Percentiles rank a stretch among this genome's conserved stretches.
These are phyloP conservation scores for Mustelus asterias DNA, from an alignment of 2,113 vertebrate species.

Conservation along the genomic window DNA sequence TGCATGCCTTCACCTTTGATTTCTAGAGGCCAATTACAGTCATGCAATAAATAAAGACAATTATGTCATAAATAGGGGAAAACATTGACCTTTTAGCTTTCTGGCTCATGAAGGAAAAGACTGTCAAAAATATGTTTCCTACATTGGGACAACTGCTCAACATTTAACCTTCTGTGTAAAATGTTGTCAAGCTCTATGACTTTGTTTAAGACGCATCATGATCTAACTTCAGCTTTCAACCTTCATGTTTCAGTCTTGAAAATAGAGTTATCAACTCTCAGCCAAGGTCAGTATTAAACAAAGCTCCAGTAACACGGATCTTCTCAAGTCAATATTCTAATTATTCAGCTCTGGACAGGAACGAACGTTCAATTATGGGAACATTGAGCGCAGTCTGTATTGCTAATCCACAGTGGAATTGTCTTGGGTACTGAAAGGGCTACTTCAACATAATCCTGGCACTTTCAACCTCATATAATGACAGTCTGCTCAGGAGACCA, in stretches of 20 bases:
- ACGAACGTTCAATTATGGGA: not conserved
- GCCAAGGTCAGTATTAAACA: not conserved
- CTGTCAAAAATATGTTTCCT: not conserved
- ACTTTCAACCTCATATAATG: not conserved
- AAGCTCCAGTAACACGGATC: not conserved
- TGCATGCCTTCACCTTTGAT: not conserved
- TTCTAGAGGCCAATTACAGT: not conserved
- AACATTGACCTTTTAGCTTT: not conserved
- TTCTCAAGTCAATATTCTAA: not conserved
- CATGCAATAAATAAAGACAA: not conserved
- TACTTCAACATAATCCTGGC: not conserved
- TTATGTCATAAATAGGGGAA: not conserved
- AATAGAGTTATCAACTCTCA: not conserved
- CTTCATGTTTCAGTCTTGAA: not conserved
- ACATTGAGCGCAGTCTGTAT: not conserved
- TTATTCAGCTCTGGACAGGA: not conserved
- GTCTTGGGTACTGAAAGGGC: not conserved
- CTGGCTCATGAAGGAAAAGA: not conserved
- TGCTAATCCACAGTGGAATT: not conserved
- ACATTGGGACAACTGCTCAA: not conserved
- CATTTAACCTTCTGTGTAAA: not conserved
- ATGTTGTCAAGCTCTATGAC: not conserved
- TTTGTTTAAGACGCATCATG: not conserved
- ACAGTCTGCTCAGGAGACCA: not conserved
- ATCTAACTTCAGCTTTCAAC: not conserved